Conservation (phyloP, 2,888 invertebrate species). For the Carabus problematicus region DNA sequence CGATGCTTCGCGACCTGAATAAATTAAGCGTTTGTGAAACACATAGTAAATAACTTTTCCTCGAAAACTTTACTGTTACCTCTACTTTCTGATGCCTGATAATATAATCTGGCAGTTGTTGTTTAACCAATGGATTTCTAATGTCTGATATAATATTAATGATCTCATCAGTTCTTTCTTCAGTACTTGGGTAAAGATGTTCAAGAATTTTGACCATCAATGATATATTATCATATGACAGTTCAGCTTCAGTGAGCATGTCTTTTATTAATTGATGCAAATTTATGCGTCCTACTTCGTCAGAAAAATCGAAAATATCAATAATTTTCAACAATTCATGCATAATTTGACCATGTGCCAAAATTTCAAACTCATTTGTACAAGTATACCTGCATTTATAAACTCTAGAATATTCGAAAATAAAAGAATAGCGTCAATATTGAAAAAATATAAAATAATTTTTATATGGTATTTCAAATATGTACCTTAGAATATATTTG, state of each 20-base stretch:
- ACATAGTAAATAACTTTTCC: background rate
- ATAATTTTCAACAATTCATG: conserved; percentile 64
- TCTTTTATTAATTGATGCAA: conserved; percentile 16
- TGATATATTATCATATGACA: conserved; percentile 6
- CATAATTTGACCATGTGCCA: conserved; percentile 61
- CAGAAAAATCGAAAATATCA: conserved; percentile 63
- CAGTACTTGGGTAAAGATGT: conserved; percentile 9
- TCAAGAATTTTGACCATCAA: conserved; percentile 27
- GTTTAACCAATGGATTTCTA: conserved; percentile 22
- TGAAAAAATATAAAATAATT: background rate
- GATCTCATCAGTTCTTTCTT: conserved; percentile 18
- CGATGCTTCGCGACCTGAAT: conserved; percentile 49
- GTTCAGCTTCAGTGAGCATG: conserved; percentile 20
- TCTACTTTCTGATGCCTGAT: background rate
- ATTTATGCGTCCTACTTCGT: conserved; percentile 62
- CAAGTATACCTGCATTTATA: conserved; percentile 45
- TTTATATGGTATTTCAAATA: no score
- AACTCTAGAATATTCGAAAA: conserved; percentile 41
- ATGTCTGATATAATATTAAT: conserved; percentile 29
- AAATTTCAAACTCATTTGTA: conserved; percentile 49
- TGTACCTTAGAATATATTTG: conserved; percentile 63
- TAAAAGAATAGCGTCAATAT: conserved; percentile 8
- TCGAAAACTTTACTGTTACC: background rate
- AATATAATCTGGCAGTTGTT: conserved; percentile 1
- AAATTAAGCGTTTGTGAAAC: conserved; percentile 3